phyloP scores from a whole-genome alignment of 1,140 invertebrate species.

The Eumaeus atala region DNA sequence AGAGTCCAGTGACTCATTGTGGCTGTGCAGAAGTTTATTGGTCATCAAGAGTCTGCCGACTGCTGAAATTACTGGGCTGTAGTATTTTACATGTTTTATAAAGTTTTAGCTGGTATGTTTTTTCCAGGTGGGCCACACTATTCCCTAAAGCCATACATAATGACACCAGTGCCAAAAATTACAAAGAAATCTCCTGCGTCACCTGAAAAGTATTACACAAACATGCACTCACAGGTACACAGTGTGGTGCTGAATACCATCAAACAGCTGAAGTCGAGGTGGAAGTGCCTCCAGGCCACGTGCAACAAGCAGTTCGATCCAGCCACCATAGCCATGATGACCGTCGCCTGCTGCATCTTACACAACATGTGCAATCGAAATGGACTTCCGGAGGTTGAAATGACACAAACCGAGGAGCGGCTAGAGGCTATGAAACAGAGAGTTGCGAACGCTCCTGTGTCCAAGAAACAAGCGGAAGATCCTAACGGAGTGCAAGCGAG shows the following conservation, averaged over 20 bases:
- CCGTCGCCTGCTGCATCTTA: slow-evolving; percentile 51
- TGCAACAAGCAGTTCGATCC: slow-evolving; percentile 60
- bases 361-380: slow-evolving; percentile 52
- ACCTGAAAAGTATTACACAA: slow-evolving; percentile 57
- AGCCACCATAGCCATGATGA: slow-evolving; percentile 40
- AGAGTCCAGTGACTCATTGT: too few relatives aligned
- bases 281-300: slow-evolving; percentile 57
- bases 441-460: slow-evolving; percentile 47
- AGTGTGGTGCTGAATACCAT: slow-evolving; percentile 40
- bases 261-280: slow-evolving; percentile 54
- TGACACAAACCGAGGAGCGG: slow-evolving; percentile 52
- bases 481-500: slow-evolving; percentile 36
- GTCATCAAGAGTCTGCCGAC: too few relatives aligned
- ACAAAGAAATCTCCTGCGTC: slow-evolving; percentile 56
- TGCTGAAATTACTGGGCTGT: too few relatives aligned
- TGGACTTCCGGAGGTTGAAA: slow-evolving; percentile 33
- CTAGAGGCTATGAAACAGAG: slow-evolving; percentile 61
- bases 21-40: too few relatives aligned
- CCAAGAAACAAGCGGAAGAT: slow-evolving; percentile 45
- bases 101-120: not conserved
- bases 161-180: slow-evolving; percentile 59
- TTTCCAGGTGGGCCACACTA: slow-evolving; percentile 46
- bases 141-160: slow-evolving; percentile 49
- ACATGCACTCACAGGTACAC: slow-evolving; percentile 44
- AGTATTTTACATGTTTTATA: too few relatives aligned